These are phyloP conservation scores for Eulimnadia texana DNA, from an alignment of 1,140 invertebrate genomes.

Conservation along the genomic window DNA sequence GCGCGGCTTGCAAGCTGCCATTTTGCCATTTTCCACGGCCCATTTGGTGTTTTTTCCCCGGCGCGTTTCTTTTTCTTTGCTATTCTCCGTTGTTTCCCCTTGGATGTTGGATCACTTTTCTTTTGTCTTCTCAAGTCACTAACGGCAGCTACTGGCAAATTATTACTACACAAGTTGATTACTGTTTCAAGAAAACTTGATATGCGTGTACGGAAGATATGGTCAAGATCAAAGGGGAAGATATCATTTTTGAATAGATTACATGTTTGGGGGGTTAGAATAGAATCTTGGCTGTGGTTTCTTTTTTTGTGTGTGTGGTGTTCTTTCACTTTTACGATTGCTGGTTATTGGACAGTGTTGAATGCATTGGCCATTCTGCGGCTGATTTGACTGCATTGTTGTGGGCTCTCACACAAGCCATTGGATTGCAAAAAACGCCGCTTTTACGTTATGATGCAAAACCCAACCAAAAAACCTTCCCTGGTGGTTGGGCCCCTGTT, in stretches of 20 bases:
- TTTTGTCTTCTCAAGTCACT: too few species aligned
- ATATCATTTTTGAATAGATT: too few species aligned
- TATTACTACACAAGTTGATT: too few species aligned
- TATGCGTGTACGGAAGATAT: too few species aligned
- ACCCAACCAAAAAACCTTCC: too few species aligned
- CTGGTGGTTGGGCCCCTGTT: too few species aligned
- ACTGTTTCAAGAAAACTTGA: too few species aligned
- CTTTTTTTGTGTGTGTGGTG: neutral
- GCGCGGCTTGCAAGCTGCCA: slow-evolving; percentile 12
- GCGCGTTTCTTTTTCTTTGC: neutral
- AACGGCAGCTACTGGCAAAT: too few species aligned
- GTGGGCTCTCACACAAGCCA: neutral
- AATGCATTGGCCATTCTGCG: neutral
- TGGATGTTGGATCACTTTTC: neutral
- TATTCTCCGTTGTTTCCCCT: neutral
- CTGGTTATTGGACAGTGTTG: neutral
- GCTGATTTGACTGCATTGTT: neutral
- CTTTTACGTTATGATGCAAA: neutral
- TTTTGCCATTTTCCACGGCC: slow-evolving; percentile 14
- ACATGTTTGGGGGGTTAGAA: too few species aligned
- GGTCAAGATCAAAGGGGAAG: too few species aligned
- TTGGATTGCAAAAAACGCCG: neutral
- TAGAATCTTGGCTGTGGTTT: too few species aligned
- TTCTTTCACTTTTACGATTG: neutral
- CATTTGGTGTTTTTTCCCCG: slow-evolving; percentile 1